Conservation (phyloP, 2,113 vertebrate species). For the Oceanites oceanicus region DNA sequence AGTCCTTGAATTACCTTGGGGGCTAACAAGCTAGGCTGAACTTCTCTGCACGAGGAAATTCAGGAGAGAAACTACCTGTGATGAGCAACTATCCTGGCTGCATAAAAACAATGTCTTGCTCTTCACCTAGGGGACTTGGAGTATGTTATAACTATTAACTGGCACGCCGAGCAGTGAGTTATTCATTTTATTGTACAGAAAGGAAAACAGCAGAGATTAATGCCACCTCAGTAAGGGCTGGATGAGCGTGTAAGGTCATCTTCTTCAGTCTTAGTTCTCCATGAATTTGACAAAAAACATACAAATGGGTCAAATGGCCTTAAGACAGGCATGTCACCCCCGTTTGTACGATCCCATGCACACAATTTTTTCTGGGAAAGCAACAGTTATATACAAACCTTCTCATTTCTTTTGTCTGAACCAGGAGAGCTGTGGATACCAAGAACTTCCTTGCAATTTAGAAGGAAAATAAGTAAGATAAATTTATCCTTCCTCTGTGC, state of each 20-base stretch:
- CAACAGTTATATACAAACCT: background rate
- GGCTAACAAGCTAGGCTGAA: background rate
- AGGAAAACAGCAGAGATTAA: background rate
- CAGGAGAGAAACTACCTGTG: background rate
- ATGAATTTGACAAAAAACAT: background rate
- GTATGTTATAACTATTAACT: fast-evolving
- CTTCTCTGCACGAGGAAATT: background rate
- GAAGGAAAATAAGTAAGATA: background rate
- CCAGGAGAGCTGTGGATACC: background rate
- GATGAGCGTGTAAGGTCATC: fast-evolving
- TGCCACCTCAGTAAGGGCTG: background rate
- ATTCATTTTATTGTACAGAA: background rate
- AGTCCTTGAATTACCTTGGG: background rate
- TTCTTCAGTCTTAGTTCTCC: background rate
- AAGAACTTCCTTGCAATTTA: background rate
- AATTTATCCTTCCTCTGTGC: background rate
- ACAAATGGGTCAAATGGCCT: background rate
- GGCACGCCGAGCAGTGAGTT: background rate
- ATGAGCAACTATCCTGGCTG: background rate
- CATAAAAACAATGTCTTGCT: fast-evolving
- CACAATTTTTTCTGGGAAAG: background rate
- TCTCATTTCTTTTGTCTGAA: background rate
- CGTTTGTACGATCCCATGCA: background rate
- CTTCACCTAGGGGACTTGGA: background rate
- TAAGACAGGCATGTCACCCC: background rate